Percentiles rank a stretch among this genome's conserved stretches.
These are phyloP conservation scores for Cetoscarus ocellatus DNA, from an alignment of 2,797 vertebrate genomes.

Conservation along the genomic window DNA sequence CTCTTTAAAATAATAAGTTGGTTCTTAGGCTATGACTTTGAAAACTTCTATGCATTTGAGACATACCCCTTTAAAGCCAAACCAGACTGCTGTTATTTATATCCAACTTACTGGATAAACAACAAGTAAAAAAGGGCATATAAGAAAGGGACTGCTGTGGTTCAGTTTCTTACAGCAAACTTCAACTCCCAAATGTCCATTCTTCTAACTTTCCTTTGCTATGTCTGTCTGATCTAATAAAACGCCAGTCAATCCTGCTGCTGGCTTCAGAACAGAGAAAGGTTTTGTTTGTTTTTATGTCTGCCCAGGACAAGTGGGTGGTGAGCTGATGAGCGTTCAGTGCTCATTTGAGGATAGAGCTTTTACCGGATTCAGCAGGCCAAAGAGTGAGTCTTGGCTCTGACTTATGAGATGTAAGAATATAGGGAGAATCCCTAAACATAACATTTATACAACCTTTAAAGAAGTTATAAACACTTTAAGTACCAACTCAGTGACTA, in stretches of 20 bases:
- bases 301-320: slow-evolving; percentile 1
- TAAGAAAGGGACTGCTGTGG: background rate
- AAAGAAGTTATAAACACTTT: no score
- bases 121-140: background rate
- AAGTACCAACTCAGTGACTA: no score
- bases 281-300: slow-evolving; percentile 28
- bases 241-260: slow-evolving; percentile 13
- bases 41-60: background rate
- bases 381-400: background rate
- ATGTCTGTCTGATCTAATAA: background rate
- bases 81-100: background rate
- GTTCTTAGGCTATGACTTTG: background rate
- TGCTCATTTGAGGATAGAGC: slow-evolving; percentile 1
- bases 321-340: slow-evolving; percentile 19
- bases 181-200: slow-evolving; percentile 4
- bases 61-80: background rate
- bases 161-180: background rate
- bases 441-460: background rate
- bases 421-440: background rate
- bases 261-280: slow-evolving; percentile 11
- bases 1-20: background rate
- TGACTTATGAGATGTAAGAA: background rate
- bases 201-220: background rate
- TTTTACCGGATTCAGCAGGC: background rate
- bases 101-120: background rate